Percentiles rank a stretch among this genome's conserved stretches.
These are phyloP conservation scores for Drosophila sordidula DNA, from an alignment of 2,888 invertebrate genomes.

Conservation along the genomic window DNA sequence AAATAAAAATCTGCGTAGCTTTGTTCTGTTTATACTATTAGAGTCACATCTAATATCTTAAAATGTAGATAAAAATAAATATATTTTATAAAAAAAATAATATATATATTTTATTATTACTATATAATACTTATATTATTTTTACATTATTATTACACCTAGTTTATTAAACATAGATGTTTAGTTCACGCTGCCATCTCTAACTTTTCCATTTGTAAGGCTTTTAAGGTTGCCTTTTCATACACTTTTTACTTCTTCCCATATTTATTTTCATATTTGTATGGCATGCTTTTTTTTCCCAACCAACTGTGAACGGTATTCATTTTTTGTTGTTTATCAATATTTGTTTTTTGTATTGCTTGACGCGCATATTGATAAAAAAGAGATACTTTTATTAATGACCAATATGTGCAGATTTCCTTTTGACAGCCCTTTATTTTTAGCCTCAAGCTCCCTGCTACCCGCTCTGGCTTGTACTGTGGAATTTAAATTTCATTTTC, in stretches of 20 bases:
- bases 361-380: slow-evolving; percentile 35
- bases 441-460: slow-evolving; percentile 19
- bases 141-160: not conserved
- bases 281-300: slow-evolving; percentile 27
- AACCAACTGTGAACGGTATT: slow-evolving; percentile 43
- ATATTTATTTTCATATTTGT: slow-evolving; percentile 40
- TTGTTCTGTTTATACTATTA: too few relatives aligned
- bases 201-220: slow-evolving; percentile 20
- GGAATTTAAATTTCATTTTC: slow-evolving; percentile 58
- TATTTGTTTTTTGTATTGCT: slow-evolving; percentile 65
- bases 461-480: slow-evolving; percentile 9
- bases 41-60: too few relatives aligned
- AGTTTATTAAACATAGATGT: not conserved
- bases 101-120: not conserved
- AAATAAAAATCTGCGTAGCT: too few relatives aligned
- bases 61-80: not conserved
- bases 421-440: slow-evolving; percentile 66
- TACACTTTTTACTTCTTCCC: slow-evolving; percentile 43
- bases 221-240: slow-evolving; percentile 66
- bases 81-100: not conserved
- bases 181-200: slow-evolving; percentile 40
- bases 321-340: slow-evolving; percentile 65
- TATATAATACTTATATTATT: not conserved
- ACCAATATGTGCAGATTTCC: slow-evolving; percentile 76
- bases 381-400: slow-evolving; percentile 69